phyloP scores from a whole-genome alignment of 2,888 invertebrate genomes.

The Chalcosyrphus nemorum region DNA sequence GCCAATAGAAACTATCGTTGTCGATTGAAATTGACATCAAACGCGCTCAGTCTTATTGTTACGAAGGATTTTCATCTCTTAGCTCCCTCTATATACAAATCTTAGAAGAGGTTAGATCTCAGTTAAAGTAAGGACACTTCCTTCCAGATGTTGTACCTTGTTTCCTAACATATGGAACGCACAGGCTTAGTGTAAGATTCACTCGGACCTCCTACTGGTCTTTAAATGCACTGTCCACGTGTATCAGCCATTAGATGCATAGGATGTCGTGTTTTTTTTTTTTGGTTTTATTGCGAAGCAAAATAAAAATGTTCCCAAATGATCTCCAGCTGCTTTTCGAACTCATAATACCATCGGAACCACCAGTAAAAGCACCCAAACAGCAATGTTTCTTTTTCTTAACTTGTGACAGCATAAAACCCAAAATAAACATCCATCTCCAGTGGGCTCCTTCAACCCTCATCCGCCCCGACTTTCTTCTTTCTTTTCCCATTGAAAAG shows the following conservation, averaged over 20 bases:
- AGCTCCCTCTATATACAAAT: too few species aligned
- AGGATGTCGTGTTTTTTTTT: background rate
- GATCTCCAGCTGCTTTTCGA: conserved; percentile 47
- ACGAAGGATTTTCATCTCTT: too few species aligned
- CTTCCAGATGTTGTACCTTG: too few species aligned
- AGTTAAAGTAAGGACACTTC: too few species aligned
- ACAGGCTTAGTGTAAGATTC: too few species aligned
- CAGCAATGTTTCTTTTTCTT: conserved; percentile 40
- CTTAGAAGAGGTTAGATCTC: too few species aligned
- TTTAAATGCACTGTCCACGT: conserved; percentile 8
- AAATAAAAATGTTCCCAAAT: background rate
- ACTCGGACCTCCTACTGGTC: background rate
- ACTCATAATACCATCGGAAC: conserved; percentile 42
- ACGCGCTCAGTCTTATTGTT: too few species aligned
- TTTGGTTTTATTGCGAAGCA: background rate
- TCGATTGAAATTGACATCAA: too few species aligned
- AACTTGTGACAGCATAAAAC: conserved; percentile 43
- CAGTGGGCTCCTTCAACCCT: background rate
- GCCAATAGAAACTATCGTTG: too few species aligned
- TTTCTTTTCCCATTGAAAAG: conserved; percentile 37
- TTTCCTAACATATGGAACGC: too few species aligned
- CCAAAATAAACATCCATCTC: conserved; percentile 51
- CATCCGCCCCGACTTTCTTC: conserved; percentile 32
- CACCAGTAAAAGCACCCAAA: conserved; percentile 18
- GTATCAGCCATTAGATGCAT: background rate